phyloP scores from a whole-genome alignment of 2,797 vertebrate species.

The Brachymystax lenok region DNA sequence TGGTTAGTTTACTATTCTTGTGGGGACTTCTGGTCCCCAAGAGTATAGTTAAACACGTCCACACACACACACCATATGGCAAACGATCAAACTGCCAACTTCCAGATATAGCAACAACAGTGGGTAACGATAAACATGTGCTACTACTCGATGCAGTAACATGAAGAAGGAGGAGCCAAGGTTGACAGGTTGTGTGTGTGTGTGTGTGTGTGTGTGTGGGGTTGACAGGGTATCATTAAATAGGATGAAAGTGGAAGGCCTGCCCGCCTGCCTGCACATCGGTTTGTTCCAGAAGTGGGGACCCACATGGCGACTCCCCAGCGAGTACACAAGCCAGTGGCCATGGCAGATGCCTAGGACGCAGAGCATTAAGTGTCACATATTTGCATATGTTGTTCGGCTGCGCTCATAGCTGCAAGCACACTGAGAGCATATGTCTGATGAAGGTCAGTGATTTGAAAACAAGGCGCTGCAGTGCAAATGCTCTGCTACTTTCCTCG shows the following conservation, averaged over 20 bases:
- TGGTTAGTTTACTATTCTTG: too few species aligned
- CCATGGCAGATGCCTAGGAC: constrained; percentile 62
- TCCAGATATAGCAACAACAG: constrained; percentile 17
- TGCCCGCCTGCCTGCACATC: background rate
- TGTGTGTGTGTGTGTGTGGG: background rate
- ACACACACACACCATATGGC: background rate
- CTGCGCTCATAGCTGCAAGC: constrained; percentile 38
- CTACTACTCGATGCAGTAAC: constrained; percentile 3
- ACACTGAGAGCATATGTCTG: constrained; percentile 58
- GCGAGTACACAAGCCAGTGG: constrained; percentile 45
- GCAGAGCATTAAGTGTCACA: constrained; percentile 60
- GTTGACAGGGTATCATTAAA: constrained; percentile 26
- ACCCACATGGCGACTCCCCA: constrained; percentile 39
- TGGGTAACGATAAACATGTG: constrained; percentile 21
- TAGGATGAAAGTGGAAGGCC: constrained; percentile 19
- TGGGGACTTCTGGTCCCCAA: too few species aligned
- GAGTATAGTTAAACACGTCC: background rate
- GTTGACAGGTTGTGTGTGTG: too few species aligned
- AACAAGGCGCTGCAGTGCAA: constrained; percentile 49
- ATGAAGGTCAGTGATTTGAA: constrained; percentile 66
- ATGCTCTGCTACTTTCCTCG: constrained; percentile 27
- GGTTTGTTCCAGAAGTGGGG: background rate
- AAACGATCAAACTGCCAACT: constrained; percentile 27
- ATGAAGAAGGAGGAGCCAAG: constrained; percentile 24
- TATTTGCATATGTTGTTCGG: constrained; percentile 65